phyloP scores from a whole-genome alignment of 2,797 vertebrate genomes.

The Diplodus puntazzo region DNA sequence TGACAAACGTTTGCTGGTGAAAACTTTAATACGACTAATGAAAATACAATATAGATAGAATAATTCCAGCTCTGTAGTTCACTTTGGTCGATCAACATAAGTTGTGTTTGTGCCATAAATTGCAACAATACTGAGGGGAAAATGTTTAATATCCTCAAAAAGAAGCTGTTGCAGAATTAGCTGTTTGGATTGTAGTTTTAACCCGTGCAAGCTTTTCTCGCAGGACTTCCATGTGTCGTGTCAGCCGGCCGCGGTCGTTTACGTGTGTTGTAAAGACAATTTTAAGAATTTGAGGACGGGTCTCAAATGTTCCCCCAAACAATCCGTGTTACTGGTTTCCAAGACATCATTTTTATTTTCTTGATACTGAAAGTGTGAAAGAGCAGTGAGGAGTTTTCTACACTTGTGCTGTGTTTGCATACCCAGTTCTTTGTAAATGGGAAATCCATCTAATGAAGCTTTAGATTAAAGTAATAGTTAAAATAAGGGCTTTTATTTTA shows the following conservation, averaged over 20 bases:
- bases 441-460: too few species aligned
- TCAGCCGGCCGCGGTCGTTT: not conserved
- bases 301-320: too few species aligned
- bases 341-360: too few species aligned
- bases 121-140: not conserved
- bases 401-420: not conserved
- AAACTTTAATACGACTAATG: not conserved
- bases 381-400: not conserved
- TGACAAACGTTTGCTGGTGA: not conserved
- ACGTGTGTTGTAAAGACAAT: too few species aligned
- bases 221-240: not conserved
- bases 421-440: not conserved
- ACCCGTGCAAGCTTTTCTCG: too few species aligned
- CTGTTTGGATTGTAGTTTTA: not conserved
- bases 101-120: constrained; percentile 2
- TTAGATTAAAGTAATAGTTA: not conserved
- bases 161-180: not conserved
- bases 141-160: not conserved
- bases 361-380: not conserved
- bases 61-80: not conserved
- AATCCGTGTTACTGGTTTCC: too few species aligned
- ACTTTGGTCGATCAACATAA: not conserved
- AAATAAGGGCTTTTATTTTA: not conserved
- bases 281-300: too few species aligned
- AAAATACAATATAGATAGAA: not conserved